Percentiles rank a stretch among this genome's conserved stretches.
Evolutionary conservation across 2,797 vertebrate genomes (phyloP).

Genomic region (Chaunax sp.): DNA sequence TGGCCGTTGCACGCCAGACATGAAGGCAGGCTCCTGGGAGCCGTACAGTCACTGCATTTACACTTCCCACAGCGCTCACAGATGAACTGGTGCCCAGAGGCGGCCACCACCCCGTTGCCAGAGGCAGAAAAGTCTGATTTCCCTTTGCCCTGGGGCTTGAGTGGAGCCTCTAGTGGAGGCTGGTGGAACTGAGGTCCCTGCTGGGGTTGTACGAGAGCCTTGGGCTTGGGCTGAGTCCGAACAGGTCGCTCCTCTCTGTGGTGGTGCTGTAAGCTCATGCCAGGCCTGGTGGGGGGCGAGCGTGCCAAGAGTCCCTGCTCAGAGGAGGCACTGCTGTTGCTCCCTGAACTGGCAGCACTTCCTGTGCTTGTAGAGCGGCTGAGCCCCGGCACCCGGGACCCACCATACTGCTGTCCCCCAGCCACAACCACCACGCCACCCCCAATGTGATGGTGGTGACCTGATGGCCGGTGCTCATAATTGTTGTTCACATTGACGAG

Average conservation of each 20-base stretch:
- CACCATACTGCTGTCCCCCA: slow-evolving; percentile 66
- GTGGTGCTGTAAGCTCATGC: slow-evolving; percentile 70
- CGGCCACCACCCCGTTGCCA: slow-evolving; percentile 55
- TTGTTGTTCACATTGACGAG: slow-evolving; percentile 95
- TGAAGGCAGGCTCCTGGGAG: slow-evolving; percentile 90
- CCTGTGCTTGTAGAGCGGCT: slow-evolving; percentile 95
- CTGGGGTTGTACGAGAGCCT: slow-evolving; percentile 70
- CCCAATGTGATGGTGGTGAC: slow-evolving; percentile 65
- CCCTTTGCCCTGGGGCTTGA: slow-evolving; percentile 88
- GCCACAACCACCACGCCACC: slow-evolving; percentile 63
- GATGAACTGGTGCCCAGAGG: slow-evolving; percentile 91
- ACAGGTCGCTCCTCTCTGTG: slow-evolving; percentile 85
- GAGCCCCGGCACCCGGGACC: slow-evolving; percentile 84
- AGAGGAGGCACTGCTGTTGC: slow-evolving; percentile 92
- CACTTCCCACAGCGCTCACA: slow-evolving; percentile 97
- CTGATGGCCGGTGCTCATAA: slow-evolving; percentile 85
- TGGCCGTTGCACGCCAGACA: slow-evolving; percentile 93
- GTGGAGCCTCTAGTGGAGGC: slow-evolving; percentile 79
- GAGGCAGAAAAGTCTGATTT: slow-evolving; percentile 68
- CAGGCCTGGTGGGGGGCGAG: slow-evolving; percentile 83
- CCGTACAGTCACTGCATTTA: slow-evolving; percentile 94
- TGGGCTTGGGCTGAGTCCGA: slow-evolving; percentile 91
- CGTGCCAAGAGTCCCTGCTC: slow-evolving; percentile 92
- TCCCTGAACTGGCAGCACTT: slow-evolving; percentile 93
- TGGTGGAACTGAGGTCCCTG: slow-evolving; percentile 74